Base-by-base conservation (phyloP, 2,797 vertebrate genomes). In the Sebastes glaucus region DNA sequence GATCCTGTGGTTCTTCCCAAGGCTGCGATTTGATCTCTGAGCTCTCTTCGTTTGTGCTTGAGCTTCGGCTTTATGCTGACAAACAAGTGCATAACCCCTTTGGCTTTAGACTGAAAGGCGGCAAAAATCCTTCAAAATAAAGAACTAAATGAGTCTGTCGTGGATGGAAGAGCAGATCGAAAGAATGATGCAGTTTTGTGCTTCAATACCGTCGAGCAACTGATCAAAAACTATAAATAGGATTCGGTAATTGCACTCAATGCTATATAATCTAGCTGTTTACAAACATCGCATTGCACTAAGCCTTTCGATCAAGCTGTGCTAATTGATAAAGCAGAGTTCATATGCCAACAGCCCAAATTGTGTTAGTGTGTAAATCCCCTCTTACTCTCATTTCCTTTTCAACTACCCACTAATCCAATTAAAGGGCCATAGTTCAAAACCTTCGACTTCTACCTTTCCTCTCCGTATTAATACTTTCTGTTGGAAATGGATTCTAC, bases 351-450 rank as follows among this genome's bases (percentile, higher is more conserved):
- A 82, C 46, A 59, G 81, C 65, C 66, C 60, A 69, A 95, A 93
- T 84, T 93, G 90, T 94, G 94, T 95, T 93, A 95, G 90, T 94
- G 92, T 95, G 94, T 86, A 95, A 96, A 96, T 96, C 92, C 93
- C 93, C 33, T 88, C 93, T 96, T 96, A 92, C 90, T 93, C 94
- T 92, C 85, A 84, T 95, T 96, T 94, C 92, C 90, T 81, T 89
- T 84, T 91, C 91, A 93, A 88, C 84, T 78, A 77, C 65, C 67
- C 60, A 57, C 83, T 94, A 95, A 96, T 95, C 95, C 93, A 88
- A 70, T 74, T 82, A 88, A 83, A 27, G 25, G 3, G 69, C 77
- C 83, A 71, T 66, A 88, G 89, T 83, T 88, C 79, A 87, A 89
- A 94, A 81, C 81, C 87, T 81, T 27, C 35, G n/a, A 70, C 76